These are phyloP conservation scores for Channa striata DNA, from an alignment of 2,797 vertebrate genomes.

Conservation along the genomic window DNA sequence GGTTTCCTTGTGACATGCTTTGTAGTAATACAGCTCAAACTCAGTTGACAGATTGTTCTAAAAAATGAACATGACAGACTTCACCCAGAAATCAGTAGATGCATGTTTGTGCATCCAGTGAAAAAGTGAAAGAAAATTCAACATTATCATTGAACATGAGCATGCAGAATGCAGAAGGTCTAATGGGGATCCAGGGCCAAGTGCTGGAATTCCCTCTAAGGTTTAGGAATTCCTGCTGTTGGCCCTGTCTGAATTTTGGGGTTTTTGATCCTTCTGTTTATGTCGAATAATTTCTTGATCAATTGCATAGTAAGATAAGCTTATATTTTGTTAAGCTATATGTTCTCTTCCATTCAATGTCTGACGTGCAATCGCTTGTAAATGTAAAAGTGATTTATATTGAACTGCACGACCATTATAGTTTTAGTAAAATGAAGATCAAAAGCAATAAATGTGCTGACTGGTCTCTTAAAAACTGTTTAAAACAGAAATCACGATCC, in stretches of 20 bases:
- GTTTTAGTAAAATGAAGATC: no score
- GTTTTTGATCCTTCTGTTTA: conserved; percentile 35
- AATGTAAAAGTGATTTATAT: conserved; percentile 16
- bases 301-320: conserved; percentile 29
- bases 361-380: conserved; percentile 13
- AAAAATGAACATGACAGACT: conserved; percentile 9
- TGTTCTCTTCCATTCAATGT: conserved; percentile 18
- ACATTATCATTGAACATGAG: conserved; percentile 1
- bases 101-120: neutral
- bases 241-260: conserved; percentile 13
- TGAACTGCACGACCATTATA: no score
- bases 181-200: neutral
- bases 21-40: neutral
- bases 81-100: neutral
- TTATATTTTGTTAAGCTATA: conserved; percentile 31
- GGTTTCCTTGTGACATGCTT: neutral
- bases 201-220: neutral
- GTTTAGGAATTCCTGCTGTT: neutral
- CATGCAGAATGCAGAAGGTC: neutral
- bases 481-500: no score
- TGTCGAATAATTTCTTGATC: conserved; percentile 30
- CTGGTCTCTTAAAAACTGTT: no score
- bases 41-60: conserved; percentile 10
- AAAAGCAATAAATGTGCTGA: no score
- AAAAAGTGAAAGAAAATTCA: neutral